Evolutionary conservation across 2,888 invertebrate species (phyloP), one percentile per base, ranked within the genome.

Genomic region (Stenodema calcarata): DNA sequence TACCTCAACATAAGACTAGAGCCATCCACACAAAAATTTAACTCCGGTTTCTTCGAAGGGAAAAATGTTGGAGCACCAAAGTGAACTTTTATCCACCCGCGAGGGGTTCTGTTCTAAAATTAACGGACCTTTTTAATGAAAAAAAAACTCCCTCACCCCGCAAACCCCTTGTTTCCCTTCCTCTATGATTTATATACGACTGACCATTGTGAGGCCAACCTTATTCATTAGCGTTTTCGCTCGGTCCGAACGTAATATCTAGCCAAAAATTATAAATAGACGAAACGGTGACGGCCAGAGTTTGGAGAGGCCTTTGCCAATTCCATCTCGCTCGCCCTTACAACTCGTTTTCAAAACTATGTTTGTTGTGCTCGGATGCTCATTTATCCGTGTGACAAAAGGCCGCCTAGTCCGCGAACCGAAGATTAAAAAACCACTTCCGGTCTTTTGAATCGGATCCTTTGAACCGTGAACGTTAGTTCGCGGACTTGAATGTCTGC

Each of bases 191-290:
- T 78, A 78, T 78, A 14, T 23, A 1, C 78, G 41, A 18, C 44
- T 44, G 78, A 78, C 78, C 78, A 78, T 78, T 78, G 78, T 78
- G 44, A 44, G 11, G 78, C 78, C 78, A 78, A 78, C 78, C 78
- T 78, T 78, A 78, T 78, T 78, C 78, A 78, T 78, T 78, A 78
- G 78, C 78, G 41, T 78, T 47, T 44, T 78, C 44, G 4, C 78
- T 78, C n/a, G 44, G 30, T 78, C 78, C 44, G 78, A 42, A 18
- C n/a, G 6, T 41, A 23, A n/a, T 41, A 44, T 18, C 44, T 78
- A 18, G 78, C 78, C 78, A 78, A 78, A 35, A 44, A 44, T 23
- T 78, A 78, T 78, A 78, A 78, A 78, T 78, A 78, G 50, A 50
- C 50, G 50, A 50, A 50, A 50, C 50, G 12, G 16, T 14, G 16